Conservation (phyloP, 2,797 vertebrate species). For the Oreonectes daqikongensis region DNA sequence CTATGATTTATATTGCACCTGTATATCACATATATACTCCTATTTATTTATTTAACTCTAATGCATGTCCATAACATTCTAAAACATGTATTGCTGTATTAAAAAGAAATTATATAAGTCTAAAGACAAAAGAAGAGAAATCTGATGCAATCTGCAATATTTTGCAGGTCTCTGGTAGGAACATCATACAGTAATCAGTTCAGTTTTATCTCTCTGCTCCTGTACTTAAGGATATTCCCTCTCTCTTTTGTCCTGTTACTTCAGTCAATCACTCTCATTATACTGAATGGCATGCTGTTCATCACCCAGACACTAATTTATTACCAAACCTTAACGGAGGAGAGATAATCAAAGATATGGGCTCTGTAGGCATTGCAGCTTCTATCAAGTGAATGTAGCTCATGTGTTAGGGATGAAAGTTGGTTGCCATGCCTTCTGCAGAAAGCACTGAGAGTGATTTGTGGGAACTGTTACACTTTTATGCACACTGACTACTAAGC, state of each 20-base stretch:
- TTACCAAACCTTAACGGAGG: slow-evolving; percentile 65
- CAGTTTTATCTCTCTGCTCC: slow-evolving; percentile 46
- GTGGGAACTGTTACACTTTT: slow-evolving; percentile 44
- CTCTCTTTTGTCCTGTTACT: slow-evolving; percentile 32
- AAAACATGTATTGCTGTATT: background rate
- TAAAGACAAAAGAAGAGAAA: slow-evolving; percentile 20
- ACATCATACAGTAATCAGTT: slow-evolving; percentile 55
- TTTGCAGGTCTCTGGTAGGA: slow-evolving; percentile 32
- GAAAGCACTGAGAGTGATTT: slow-evolving; percentile 35
- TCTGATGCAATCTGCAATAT: slow-evolving; percentile 21
- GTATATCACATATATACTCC: background rate
- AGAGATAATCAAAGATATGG: slow-evolving; percentile 69
- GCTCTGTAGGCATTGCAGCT: slow-evolving; percentile 59
- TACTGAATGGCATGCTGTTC: slow-evolving; percentile 62
- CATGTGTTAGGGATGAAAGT: slow-evolving; percentile 53
- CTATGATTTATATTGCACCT: slow-evolving; percentile 25
- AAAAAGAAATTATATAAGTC: slow-evolving; percentile 46
- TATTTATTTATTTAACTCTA: background rate
- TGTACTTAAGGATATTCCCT: slow-evolving; percentile 49
- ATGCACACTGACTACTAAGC: slow-evolving; percentile 40
- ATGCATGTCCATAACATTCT: too few relatives aligned
- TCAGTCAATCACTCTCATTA: slow-evolving; percentile 62
- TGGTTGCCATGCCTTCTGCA: slow-evolving; percentile 41
- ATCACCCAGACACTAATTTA: slow-evolving; percentile 67
- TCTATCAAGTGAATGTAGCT: slow-evolving; percentile 54